Base-by-base conservation (phyloP, 1,140 invertebrate species). In the Amyelois transitella region DNA sequence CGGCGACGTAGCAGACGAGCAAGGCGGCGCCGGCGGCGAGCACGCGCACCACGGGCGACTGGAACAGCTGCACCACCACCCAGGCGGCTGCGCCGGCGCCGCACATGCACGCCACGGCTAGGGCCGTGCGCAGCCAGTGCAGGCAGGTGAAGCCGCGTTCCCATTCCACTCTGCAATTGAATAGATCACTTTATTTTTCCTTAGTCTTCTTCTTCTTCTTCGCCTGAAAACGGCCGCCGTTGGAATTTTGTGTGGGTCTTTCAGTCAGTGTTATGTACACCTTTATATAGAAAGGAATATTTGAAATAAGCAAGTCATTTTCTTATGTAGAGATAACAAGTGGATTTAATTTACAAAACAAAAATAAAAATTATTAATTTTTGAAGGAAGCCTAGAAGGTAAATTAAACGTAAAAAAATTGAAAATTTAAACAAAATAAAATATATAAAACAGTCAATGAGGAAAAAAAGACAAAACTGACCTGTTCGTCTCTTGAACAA, bases 1-100 rank as follows among this genome's bases (percentile, higher is more conserved):
- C 91, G 52, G 95, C 96, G 50, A 97, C 91, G 74, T 97, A 97
- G 64, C 94, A 94, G 52, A 96, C 91, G 55, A 97, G 90, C 18
- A 96, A 88, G 28, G 94, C 94, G n/a, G 92, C 89, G 57, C 95
- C 95, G 57, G 94, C 94, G 38, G 93, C 93, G 18, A 95, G 83
- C 69, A 96, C 94, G 62, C 94, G 90, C 64, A 95, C 92, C 45
- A 95, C 91, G 12, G 94, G 92, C 70, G 94, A 92, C 28, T 94
- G 90, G 72, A 94, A 95, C 49, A 96, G 80, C 83, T 96, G 94
- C 63, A 95, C 94, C 6, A 94, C 84, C 47, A 94, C 92, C 94
- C 95, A 96, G n/a, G 94, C 94, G 6, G 90, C 93, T 43, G 93
- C 93, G 18, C 92, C 92, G 18, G 94, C 92, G 14, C 92, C 90